Base-by-base conservation (phyloP, 2,797 vertebrate species). In the Cuniculus paca region DNA sequence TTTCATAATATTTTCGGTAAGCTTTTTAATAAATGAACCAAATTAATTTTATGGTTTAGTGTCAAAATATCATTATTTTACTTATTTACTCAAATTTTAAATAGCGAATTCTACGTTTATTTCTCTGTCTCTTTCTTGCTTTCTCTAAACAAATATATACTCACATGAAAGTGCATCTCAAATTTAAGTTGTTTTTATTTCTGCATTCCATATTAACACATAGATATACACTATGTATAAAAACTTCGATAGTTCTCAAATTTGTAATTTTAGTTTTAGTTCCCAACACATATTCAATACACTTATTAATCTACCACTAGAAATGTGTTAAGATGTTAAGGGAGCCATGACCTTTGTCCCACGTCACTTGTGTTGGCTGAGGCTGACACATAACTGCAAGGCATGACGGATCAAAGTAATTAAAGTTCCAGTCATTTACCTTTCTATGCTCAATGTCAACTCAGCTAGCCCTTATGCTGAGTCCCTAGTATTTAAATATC, bases 381-480 rank as follows among this genome's bases (percentile, higher is more conserved):
- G 45, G 96, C 98, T 99, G 99, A 99, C 99, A 99, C 98, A 98
- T 98, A 98, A 98, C 99, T 99, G 99, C 98, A 98, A 99, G 99
- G 99, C 99, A 99, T 99, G 99, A 99, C 97, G 98, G 99, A 99
- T 99, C 99, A 99, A 99, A 99, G 99, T 99, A 99, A 99, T 99
- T 99, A 99, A 99, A 99, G 99, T 99, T 99, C 99, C 99, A 99
- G 99, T 99, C 99, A 99, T 99, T 99, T 99, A 99, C 99, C 99
- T 99, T 99, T 99, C 98, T 98, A 97, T 98, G 98, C 99, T 99
- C 98, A 98, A 97, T 99, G 99, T 99, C 99, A 99, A 98, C 98
- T 98, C 98, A 98, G 98, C 98, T 98, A 98, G 98, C 98, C 98
- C 98, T 99, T 98, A 98, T 98, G 97, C 95, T 13, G 92, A 90